Conservation (phyloP, 2,113 vertebrate genomes). For the Actinemys pallida region DNA sequence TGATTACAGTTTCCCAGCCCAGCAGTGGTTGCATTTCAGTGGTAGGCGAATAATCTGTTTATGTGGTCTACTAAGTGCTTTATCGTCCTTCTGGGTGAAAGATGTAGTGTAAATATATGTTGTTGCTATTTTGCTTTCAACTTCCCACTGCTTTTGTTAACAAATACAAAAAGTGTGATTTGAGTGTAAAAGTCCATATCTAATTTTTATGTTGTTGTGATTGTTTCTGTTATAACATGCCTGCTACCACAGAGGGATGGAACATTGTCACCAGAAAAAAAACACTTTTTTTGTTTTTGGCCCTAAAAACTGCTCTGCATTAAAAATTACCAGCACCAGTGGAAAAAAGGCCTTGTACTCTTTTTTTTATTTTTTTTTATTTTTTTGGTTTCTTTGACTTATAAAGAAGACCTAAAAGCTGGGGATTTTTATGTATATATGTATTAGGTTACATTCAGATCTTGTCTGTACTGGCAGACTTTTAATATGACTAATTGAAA, state of each 20-base stretch:
- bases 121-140: not conserved
- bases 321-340: not conserved
- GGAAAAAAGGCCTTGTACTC: not conserved
- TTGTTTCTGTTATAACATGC: conserved; percentile 13
- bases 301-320: not conserved
- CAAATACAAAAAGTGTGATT: conserved; percentile 48
- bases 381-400: not conserved
- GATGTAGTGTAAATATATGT: not conserved
- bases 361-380: not conserved
- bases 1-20: conserved; percentile 1
- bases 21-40: conserved; percentile 34
- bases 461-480: not conserved
- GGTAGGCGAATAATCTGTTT: conserved; percentile 51
- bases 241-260: conserved; percentile 1
- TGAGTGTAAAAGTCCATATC: conserved; percentile 42
- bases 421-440: not conserved
- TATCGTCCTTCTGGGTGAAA: conserved; percentile 41
- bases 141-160: not conserved
- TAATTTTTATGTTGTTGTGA: conserved; percentile 29
- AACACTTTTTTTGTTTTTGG: not conserved
- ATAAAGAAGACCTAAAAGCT: not conserved
- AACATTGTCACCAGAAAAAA: conserved; percentile 16
- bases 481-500: not conserved
- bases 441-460: conserved; percentile 12
- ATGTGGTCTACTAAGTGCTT: conserved; percentile 25